Conservation (phyloP, 92 coral and sea anemone species). For the Siderastrea radians region DNA sequence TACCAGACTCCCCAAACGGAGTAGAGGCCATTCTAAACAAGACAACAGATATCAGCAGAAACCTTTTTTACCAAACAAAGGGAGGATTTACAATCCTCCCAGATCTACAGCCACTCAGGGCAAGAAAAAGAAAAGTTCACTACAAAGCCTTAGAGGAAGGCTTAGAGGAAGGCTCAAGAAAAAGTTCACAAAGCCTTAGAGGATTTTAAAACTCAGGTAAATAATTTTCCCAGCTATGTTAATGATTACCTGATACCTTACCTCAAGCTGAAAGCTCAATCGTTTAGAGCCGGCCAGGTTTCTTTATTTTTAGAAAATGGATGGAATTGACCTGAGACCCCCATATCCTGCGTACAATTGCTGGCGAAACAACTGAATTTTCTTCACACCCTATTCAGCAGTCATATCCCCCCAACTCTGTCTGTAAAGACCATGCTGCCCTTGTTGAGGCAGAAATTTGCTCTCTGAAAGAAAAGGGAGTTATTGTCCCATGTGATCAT, state of each 20-base stretch:
- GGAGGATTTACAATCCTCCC: conserved; percentile 19
- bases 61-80: conserved; percentile 9
- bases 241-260: conserved; percentile 6
- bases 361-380: conserved; percentile 19
- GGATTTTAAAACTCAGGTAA: conserved; percentile 21
- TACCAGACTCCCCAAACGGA: conserved; percentile 6
- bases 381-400: conserved; percentile 21
- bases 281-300: conserved; percentile 34
- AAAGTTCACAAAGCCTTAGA: conserved; percentile 42
- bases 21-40: not conserved
- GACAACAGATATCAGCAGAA: not conserved
- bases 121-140: not conserved
- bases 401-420: conserved; percentile 28
- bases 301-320: conserved; percentile 25
- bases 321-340: conserved; percentile 12
- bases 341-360: conserved; percentile 9
- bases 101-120: conserved; percentile 19
- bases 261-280: conserved; percentile 12
- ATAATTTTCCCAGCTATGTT: not conserved
- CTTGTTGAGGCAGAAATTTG: conserved; percentile 18
- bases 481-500: conserved; percentile 34
- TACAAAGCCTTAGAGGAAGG: too few relatives aligned
- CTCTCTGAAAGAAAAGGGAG: conserved; percentile 24
- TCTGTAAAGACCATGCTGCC: conserved; percentile 31
- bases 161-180: not conserved